phyloP scores from a whole-genome alignment of 2,888 invertebrate genomes.

The Alcis repandata region DNA sequence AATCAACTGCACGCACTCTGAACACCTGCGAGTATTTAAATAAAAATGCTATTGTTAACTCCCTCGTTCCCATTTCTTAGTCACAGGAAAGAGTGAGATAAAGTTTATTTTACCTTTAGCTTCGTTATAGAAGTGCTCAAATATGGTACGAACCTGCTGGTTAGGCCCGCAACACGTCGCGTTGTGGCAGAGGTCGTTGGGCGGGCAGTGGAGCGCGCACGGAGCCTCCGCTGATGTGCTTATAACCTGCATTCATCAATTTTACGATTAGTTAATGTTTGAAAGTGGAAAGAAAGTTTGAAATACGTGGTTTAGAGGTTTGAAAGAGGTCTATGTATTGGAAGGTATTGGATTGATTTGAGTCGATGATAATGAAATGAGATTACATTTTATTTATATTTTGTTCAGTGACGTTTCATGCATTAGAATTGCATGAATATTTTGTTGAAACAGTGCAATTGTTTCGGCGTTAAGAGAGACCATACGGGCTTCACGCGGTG shows the following conservation, averaged over 20 bases:
- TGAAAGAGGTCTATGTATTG: background rate
- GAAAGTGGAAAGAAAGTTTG: background rate
- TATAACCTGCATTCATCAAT: constrained; percentile 55
- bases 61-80: no score
- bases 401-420: no score
- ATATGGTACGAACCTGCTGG: constrained; percentile 87
- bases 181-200: constrained; percentile 93
- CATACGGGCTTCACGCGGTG: no score
- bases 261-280: background rate
- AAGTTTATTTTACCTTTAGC: no score
- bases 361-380: background rate
- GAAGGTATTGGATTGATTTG: background rate
- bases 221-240: constrained; percentile 84
- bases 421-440: no score
- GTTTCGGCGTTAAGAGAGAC: no score
- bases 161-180: constrained; percentile 96
- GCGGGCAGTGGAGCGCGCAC: constrained; percentile 95
- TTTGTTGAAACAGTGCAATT: no score
- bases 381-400: no score
- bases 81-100: no score
- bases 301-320: background rate
- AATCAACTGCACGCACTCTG: no score
- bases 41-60: no score
- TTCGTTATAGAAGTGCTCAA: constrained; percentile 46
- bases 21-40: no score